Evolutionary conservation across 2,888 invertebrate species (phyloP), one percentile per base, ranked within the genome.

Genomic region (Dendrolimus pini): DNA sequence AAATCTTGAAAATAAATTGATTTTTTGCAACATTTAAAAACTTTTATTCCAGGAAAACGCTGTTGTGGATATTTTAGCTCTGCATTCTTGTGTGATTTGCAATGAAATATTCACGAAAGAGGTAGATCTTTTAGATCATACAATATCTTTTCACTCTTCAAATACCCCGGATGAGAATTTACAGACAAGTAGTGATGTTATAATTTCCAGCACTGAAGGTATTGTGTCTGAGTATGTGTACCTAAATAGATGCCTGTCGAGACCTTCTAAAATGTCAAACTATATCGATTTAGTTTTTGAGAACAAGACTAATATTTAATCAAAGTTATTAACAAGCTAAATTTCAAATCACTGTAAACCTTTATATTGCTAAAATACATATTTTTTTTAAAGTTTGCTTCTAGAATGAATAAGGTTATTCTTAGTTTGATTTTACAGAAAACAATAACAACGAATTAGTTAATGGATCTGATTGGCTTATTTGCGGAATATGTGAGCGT

Each of bases 31-130:
- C 6, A 6, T 30, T 30, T 30, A 30, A 30, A 30, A 30, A 30
- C 30, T 6, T 30, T 30, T 30, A 30, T 47, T 47, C 12, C 47
- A 47, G 47, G 80, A 75, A 52, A 72, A 59, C 52, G 72, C 61
- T 53, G 85, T 82, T 1, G 85, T 87, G 0, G 83, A 88, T 60
- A 61, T 87, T 59, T 67, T 89, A 56, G 85, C 89, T 13, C 63
- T 89, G 55, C 85, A 89, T 65, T 86, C 89, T 1, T 89, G 89
- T 65, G 80, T 83, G 6, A 77, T 89, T 41, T 89, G 89, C 60
- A 89, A 89, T 64, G 89, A 88, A 66, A 87, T 89, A 71, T 89
- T 89, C 61, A 86, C 85, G 0, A 86, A 81, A 1, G 89, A 89
- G 56, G 74, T 81, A 12, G 89, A 89, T 70, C 77, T 89, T 41